Percentiles rank a stretch among this genome's conserved stretches.
phyloP scores from a whole-genome alignment of 2,888 invertebrate genomes.

The Eupithecia abbreviata region DNA sequence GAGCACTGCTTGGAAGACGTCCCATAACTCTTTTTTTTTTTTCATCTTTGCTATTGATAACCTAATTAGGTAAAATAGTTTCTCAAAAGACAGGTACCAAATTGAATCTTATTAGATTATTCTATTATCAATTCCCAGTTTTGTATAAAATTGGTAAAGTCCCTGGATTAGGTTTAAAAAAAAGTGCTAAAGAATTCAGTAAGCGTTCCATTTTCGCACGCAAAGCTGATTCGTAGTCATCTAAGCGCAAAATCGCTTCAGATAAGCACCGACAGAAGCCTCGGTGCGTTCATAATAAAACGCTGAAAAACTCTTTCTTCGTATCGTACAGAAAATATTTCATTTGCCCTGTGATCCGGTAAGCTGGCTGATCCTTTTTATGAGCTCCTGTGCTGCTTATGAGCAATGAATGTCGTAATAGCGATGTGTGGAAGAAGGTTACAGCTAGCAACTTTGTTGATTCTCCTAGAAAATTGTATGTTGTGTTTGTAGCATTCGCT shows the following conservation, averaged over 20 bases:
- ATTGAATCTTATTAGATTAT: background rate
- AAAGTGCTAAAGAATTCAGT: slow-evolving; percentile 38
- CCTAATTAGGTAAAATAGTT: no score
- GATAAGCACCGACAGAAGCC: slow-evolving; percentile 60
- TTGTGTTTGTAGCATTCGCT: background rate
- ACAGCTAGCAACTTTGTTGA: background rate
- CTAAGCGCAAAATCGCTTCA: slow-evolving; percentile 55
- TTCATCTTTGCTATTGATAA: no score
- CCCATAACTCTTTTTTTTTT: no score
- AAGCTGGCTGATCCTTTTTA: slow-evolving; percentile 73
- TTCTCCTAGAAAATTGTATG: background rate
- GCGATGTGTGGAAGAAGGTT: slow-evolving; percentile 46
- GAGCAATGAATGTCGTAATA: slow-evolving; percentile 64
- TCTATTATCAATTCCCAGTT: background rate
- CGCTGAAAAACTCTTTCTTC: slow-evolving; percentile 51
- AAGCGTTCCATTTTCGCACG: slow-evolving; percentile 44
- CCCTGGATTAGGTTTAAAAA: slow-evolving; percentile 13
- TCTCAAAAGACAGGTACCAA: background rate
- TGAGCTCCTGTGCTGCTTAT: slow-evolving; percentile 66
- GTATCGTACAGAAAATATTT: slow-evolving; percentile 67
- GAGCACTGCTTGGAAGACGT: no score
- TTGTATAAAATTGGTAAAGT: background rate
- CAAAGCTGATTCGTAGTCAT: slow-evolving; percentile 54
- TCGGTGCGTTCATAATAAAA: slow-evolving; percentile 63
- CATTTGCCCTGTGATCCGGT: slow-evolving; percentile 67